Base-by-base conservation (phyloP, 2,888 invertebrate species). In the Oxyteleia sp. region DNA sequence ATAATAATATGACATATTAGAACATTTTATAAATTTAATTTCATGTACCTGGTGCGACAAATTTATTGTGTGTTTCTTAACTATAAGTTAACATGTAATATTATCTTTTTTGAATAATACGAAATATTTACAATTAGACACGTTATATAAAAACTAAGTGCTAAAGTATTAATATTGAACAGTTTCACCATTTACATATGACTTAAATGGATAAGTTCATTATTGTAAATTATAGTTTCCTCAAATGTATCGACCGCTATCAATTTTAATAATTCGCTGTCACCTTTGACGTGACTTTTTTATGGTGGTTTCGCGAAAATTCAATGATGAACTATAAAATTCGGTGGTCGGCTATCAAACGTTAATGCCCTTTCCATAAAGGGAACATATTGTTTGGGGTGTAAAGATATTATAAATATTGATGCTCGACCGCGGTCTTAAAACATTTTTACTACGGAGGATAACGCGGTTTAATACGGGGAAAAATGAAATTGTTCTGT, bases 401-500 rank as follows among this genome's bases (percentile, higher is more conserved):
- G 55, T 69, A 53, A 69, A 69, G 55, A 55, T 69, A 55, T 45
- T 43, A 45, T 69, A 55, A 69, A 55, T 45, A 69, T 69, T 32
- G 68, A 69, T 55, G 45, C 68, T 20, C 55, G 68, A 53, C 43
- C 45, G 49, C 55, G 59, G 41, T 49, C 61, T 41, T 72, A 59
- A 57, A 72, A 41, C 49, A 15, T 41, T 71, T 72, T 72, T 51
- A 72, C 72, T 26, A 18, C 59, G 8, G 18, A 18, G 26, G 16
- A 57, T 53, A 71, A 59, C 38, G 47, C 23, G 38, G 16, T 71
- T 59, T 71, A 71, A 71, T 71, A 51, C 51, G 41, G 8, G 20
- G 64, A 75, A 64, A 75, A 47, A 64, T 75, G 64, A 64, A 75
- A 75, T 76, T 76, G 41, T 59, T 66, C 41, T 59, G 57, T 66